Conservation (phyloP, 2,797 vertebrate genomes). For the Parauchenoglanis punctatus region DNA sequence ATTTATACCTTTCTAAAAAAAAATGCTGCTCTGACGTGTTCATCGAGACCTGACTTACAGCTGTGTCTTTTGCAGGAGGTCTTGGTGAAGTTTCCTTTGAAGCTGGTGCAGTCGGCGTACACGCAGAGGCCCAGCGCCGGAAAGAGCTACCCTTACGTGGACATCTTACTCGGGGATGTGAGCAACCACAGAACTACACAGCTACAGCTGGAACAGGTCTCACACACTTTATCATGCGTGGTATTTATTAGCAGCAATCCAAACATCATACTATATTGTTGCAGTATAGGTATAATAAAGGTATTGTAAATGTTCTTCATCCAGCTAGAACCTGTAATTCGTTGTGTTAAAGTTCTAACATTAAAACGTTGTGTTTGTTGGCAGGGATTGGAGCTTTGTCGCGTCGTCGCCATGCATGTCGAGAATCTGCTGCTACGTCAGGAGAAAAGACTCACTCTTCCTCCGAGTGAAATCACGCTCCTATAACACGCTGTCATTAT, state of each 20-base stretch:
- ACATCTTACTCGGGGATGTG: conserved; percentile 85
- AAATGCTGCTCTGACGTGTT: no score
- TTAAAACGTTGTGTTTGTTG: conserved; percentile 6
- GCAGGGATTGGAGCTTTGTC: conserved; percentile 93
- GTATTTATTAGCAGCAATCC: not conserved
- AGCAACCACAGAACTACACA: conserved; percentile 83
- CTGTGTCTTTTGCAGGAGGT: conserved; percentile 76
- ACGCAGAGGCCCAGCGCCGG: conserved; percentile 86
- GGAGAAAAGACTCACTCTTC: conserved; percentile 89
- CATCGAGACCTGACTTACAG: no score
- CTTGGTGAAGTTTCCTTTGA: conserved; percentile 82
- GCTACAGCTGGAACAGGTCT: conserved; percentile 93
- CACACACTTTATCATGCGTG: not conserved
- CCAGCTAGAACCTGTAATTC: not conserved
- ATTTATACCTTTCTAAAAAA: not conserved
- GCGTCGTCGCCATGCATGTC: conserved; percentile 90
- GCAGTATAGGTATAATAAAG: no score
- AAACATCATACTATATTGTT: not conserved
- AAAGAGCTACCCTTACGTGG: conserved; percentile 90
- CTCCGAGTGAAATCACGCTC: conserved; percentile 95
- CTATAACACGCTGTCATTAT: conserved; percentile 67
- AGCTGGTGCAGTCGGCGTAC: conserved; percentile 88
- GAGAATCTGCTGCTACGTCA: conserved; percentile 86
- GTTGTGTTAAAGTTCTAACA: not conserved
- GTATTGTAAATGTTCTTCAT: no score